Evolutionary conservation across 1,140 invertebrate genomes (phyloP).

Genomic region (Scaptodrosophila lebanonensis): DNA sequence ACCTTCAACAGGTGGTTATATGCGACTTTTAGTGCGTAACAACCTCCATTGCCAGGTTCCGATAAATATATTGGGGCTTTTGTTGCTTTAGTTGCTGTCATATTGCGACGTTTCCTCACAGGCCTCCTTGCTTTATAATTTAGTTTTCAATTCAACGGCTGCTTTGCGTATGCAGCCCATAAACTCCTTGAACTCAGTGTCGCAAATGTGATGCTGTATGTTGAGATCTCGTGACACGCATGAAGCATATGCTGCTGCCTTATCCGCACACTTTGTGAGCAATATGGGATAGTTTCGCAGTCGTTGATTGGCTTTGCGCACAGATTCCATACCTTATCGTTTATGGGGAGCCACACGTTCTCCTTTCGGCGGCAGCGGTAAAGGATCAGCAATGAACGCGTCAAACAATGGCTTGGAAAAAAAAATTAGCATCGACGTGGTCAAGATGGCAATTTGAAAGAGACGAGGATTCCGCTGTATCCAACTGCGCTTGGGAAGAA

Average conservation of each 20-base stretch:
- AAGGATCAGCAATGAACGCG: slow-evolving; percentile 78
- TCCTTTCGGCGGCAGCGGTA: slow-evolving; percentile 46
- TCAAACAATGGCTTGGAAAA: slow-evolving; percentile 86
- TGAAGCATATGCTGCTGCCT: slow-evolving; percentile 84
- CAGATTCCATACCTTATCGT: slow-evolving; percentile 84
- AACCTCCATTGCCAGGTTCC: too few species aligned
- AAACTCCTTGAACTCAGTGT: slow-evolving; percentile 86
- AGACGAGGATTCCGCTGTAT: slow-evolving; percentile 79
- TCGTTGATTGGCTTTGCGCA: slow-evolving; percentile 84
- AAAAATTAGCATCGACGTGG: slow-evolving; percentile 78
- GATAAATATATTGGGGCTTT: not conserved
- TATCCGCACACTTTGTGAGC: slow-evolving; percentile 83
- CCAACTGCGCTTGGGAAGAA: slow-evolving; percentile 70
- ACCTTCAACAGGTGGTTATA: slow-evolving; percentile 37
- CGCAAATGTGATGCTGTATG: slow-evolving; percentile 85
- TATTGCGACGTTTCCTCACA: slow-evolving; percentile 15
- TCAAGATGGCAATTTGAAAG: slow-evolving; percentile 78
- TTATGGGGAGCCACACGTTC: slow-evolving; percentile 75
- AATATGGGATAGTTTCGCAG: slow-evolving; percentile 85
- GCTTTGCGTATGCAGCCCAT: slow-evolving; percentile 83
- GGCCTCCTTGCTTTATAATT: slow-evolving; percentile 78
- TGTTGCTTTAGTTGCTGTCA: slow-evolving; percentile 15
- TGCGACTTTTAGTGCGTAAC: not conserved
- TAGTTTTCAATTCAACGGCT: slow-evolving; percentile 82
- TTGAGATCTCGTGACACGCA: slow-evolving; percentile 86